Evolutionary conservation across 2,113 vertebrate species (phyloP).

Genomic region (Clarias batrachus): DNA sequence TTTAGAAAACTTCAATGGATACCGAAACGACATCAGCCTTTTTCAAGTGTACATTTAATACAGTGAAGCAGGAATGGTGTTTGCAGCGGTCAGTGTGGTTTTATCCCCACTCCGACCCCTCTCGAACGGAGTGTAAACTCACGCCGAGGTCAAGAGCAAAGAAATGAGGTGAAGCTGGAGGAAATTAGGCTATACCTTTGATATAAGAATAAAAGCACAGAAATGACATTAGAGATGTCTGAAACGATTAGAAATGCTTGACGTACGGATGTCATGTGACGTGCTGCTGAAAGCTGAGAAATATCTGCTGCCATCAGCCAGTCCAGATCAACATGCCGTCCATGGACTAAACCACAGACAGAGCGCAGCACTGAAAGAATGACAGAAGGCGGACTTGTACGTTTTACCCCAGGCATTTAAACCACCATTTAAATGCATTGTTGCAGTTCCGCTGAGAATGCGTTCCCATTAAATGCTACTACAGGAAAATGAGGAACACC

Average conservation of each 20-base stretch:
- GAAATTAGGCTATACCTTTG: conserved; percentile 17
- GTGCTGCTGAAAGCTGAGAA: background rate
- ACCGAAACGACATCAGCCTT: conserved; percentile 10
- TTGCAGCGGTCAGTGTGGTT: conserved; percentile 28
- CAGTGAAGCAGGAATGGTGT: conserved; percentile 30
- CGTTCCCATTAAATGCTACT: conserved; percentile 4
- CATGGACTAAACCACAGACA: background rate
- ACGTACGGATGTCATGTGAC: background rate
- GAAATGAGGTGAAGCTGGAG: conserved; percentile 26
- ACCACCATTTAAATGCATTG: background rate
- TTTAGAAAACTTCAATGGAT: conserved; percentile 32
- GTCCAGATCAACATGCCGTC: conserved; percentile 31
- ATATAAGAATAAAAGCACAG: conserved; percentile 2
- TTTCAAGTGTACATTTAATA: conserved; percentile 48
- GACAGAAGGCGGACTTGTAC: background rate
- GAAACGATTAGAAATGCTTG: conserved; percentile 59
- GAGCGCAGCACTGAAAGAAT: background rate
- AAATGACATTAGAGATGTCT: conserved; percentile 50
- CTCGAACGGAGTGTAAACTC: background rate
- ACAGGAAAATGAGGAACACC: conserved; percentile 31
- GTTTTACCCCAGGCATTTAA: background rate
- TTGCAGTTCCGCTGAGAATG: background rate
- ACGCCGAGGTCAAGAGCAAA: conserved; percentile 37
- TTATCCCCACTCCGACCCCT: background rate
- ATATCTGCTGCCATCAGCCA: conserved; percentile 32